Base-by-base conservation (phyloP, 1,140 invertebrate genomes). In the Calephelis nemesis region DNA sequence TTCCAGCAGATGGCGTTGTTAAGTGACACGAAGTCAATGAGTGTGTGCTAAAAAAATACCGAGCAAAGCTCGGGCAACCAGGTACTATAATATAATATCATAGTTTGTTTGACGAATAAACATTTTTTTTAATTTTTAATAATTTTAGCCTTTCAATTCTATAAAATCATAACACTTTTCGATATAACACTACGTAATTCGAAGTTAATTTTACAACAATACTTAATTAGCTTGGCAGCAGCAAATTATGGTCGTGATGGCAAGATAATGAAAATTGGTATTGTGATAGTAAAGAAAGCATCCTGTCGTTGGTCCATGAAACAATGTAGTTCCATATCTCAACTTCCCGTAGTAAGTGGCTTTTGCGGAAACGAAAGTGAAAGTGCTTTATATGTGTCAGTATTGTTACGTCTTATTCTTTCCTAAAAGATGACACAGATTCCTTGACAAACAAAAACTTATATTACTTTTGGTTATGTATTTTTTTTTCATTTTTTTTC, bases 331-430 rank as follows among this genome's bases (percentile, higher is more conserved):
- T 81, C 81, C 67, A 70, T 82, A 83, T 84, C 69, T 65, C 65
- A 19, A 73, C 77, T 80, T 83, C 78, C 80, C 74, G 54, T 58
- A 58, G 68, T 64, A 72, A 62, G 70, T 66, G 50, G 49, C 68
- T 47, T 60, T 71, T 72, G 70, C 83, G 82, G 82, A 84, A 87
- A 82, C 64, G 79, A 87, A 87, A 89, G 85, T 87, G 85, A 89
- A 89, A 86, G 80, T 68, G 72, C 64, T 69, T 76, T 71, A 76
- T 74, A 66, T 72, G 49, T 72, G 54, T 65, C 68, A 60, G 67
- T 75, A 74, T 74, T 74, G 73, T 74, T 64, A 67, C 52, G 65
- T 66, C 50, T 62, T 68, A 54, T 50, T 58, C 60, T 48, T 62
- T 68, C 54, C 45, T 47, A 12, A 30, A 13, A 60, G 7, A 67